Evolutionary conservation across 2,888 invertebrate species (phyloP).

Genomic region (Agriopis leucophaearia): DNA sequence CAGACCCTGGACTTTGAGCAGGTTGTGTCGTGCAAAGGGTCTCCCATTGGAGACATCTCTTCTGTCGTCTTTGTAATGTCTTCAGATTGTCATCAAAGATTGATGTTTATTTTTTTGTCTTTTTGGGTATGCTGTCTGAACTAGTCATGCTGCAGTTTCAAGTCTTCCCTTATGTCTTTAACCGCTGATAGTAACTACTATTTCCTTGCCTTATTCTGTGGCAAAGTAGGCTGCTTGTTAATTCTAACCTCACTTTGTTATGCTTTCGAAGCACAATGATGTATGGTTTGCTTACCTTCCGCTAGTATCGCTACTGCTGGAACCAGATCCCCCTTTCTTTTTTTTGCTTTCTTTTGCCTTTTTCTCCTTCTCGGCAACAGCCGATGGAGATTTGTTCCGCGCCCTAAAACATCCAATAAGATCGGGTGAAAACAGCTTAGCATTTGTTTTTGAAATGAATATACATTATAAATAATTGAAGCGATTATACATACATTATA

Average conservation of each 20-base stretch:
- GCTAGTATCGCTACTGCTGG: slow-evolving; percentile 93
- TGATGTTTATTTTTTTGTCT: no score
- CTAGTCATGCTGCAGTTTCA: no score
- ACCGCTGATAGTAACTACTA: no score
- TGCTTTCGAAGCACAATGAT: slow-evolving; percentile 3
- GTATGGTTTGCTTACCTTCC: slow-evolving; percentile 81
- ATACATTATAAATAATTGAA: neutral
- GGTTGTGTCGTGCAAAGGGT: no score
- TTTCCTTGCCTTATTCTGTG: neutral
- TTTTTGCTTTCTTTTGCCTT: slow-evolving; percentile 86
- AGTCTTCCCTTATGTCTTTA: no score
- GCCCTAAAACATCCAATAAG: slow-evolving; percentile 85
- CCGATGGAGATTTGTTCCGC: slow-evolving; percentile 90
- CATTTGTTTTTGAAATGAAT: neutral
- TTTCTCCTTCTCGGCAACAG: slow-evolving; percentile 90
- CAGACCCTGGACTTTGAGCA: no score
- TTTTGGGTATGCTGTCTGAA: no score
- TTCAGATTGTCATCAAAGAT: no score
- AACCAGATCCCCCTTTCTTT: slow-evolving; percentile 90
- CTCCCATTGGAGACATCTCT: no score
- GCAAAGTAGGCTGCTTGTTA: slow-evolving; percentile 2
- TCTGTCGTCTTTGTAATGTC: no score
- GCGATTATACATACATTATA: slow-evolving; percentile 36
- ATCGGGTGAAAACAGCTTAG: neutral
- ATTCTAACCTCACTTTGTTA: slow-evolving; percentile 37